Base-by-base conservation (phyloP, 2,797 vertebrate species). In the Emydoidea blandingii region DNA sequence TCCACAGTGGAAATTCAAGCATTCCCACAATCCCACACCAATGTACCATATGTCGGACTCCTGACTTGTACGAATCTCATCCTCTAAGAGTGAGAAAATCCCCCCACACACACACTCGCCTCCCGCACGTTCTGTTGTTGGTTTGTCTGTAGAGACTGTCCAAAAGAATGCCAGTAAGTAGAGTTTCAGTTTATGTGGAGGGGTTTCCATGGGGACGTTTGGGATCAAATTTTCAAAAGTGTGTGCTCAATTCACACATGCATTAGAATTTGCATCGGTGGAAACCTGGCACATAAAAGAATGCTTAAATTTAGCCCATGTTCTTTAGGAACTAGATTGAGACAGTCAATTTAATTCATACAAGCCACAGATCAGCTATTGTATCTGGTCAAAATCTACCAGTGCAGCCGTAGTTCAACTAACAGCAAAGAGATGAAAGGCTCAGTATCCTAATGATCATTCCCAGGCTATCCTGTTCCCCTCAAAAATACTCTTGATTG, bases 401-500 rank as follows among this genome's bases (percentile, higher is more conserved):
- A 85, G 31, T 31, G 92, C 88, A 86, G 74, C 79, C 1, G 0
- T 37, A 87, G 47, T 21, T 82, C 41, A 91, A 79, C 21, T 10
- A 88, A 90, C 52, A 41, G 49, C n/a, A 78, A 87, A 65, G 50
- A 87, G 49, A 82, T 16, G 85, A 89, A 90, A 68, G 16, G 8
- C 16, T 68, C 16, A 18, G 34, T 68, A 18, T 19, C 34, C 34
- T 68, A 18, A 47, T 0, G 57, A 50, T 59, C 52, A 27, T 76
- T 44, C 23, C 41, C 34, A 68, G 62, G 23, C 41, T 27, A 23
- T 15, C 41, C 37, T 76, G 12, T 15, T 80, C 90, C 41, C 57
- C 78, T 74, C 50, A 80, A 83, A 29, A 90, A 7, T 79, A 27
- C 88, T 96, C 95, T 57, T 79, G 62, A 91, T 68, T 14, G 7